These are phyloP conservation scores for Carabus problematicus DNA, from an alignment of 2,888 invertebrate species.

Conservation along the genomic window DNA sequence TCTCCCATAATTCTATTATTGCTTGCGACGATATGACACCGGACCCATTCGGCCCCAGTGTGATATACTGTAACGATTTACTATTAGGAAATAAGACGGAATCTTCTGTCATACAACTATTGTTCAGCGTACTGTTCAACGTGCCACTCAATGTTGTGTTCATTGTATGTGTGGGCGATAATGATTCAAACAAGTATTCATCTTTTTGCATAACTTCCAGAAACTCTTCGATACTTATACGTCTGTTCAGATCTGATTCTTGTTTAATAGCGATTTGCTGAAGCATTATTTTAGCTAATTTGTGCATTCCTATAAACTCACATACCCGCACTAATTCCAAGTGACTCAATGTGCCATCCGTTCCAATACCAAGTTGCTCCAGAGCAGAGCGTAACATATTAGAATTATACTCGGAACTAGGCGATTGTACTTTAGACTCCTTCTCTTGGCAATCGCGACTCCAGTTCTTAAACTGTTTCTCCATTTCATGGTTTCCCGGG, in stretches of 20 bases:
- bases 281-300: slow-evolving; percentile 69
- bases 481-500: slow-evolving; percentile 57
- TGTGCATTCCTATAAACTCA: slow-evolving; percentile 71
- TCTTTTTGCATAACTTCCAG: slow-evolving; percentile 67
- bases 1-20: slow-evolving; percentile 76
- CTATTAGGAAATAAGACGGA: slow-evolving; percentile 53
- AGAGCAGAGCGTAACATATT: slow-evolving; percentile 70
- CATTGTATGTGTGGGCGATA: slow-evolving; percentile 42
- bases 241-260: slow-evolving; percentile 68
- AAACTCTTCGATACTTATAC: slow-evolving; percentile 72
- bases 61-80: slow-evolving; percentile 56
- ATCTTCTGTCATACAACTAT: slow-evolving; percentile 58
- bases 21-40: slow-evolving; percentile 60
- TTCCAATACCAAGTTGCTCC: slow-evolving; percentile 67
- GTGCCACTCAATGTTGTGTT: slow-evolving; percentile 38
- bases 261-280: slow-evolving; percentile 71
- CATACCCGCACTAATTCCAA: slow-evolving; percentile 70
- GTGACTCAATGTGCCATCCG: slow-evolving; percentile 68
- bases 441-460: slow-evolving; percentile 32
- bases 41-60: slow-evolving; percentile 56
- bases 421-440: slow-evolving; percentile 30
- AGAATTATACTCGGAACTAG: slow-evolving; percentile 58
- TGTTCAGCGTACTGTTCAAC: slow-evolving; percentile 41
- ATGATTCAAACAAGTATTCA: slow-evolving; percentile 47
- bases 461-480: slow-evolving; percentile 37